Base-by-base conservation (phyloP, 2,888 invertebrate species). In the Aspidiotus destructor region DNA sequence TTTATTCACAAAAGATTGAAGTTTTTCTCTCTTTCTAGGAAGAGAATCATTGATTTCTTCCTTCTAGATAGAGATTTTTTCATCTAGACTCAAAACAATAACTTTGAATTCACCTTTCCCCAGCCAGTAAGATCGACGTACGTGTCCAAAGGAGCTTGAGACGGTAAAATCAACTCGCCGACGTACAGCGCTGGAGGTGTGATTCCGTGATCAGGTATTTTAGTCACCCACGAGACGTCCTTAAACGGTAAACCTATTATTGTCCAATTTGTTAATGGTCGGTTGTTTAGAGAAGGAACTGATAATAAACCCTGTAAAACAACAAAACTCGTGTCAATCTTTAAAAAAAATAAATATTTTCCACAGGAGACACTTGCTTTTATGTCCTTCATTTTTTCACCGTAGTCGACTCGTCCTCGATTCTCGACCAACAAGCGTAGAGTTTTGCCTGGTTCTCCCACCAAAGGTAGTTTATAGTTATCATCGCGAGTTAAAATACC, bases 381-480 rank as follows among this genome's bases (percentile, higher is more conserved):
- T 28, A 28, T 28, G 28, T 28, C 28, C 28, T 28, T 28, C 28
- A 28, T 28, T 28, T 28, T 28, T 28, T 28, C 28, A 28, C 28
- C 28, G 5, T 28, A 28, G 28, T 28, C 28, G 28, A 28, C 28
- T 28, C 28, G 82, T 10, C 93, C 94, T 80, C 89, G 89, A 76
- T 88, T 91, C 78, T 94, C 93, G 0, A 81, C 80, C 15, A 82
- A 72, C 55, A 82, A 75, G 71, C 75, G 74, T 11, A 80, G 72
- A 13, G 70, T 74, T 63, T 77, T 74, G 3, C 76, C 76, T 73
- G 74, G 53, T 41, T 53, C 13, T 15, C 63, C 41, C 9, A 63
- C n/a, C 6, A 70, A 42, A 8, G 65, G 64, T 55, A 8, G 88
- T 87, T 73, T 88, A 87, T 28, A 28, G 28, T 28, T 28, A 28